Conservation (phyloP, 2,888 invertebrate species). For the Mechanitis messenoides region DNA sequence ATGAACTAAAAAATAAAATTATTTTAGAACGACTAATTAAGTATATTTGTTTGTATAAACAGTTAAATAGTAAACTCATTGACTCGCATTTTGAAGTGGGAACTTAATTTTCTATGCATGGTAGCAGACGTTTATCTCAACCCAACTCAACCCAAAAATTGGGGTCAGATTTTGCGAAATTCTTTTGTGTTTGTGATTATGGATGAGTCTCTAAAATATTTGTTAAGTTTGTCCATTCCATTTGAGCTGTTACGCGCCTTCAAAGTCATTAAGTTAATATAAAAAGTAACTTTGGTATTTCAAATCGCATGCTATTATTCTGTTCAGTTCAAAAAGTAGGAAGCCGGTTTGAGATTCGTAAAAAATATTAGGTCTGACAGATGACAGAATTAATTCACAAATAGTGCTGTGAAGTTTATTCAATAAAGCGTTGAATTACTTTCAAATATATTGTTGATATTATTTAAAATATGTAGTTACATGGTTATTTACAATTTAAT, state of each 20-base stretch:
- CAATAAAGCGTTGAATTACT: no score
- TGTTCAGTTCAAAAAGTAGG: constrained; percentile 19
- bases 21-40: constrained; percentile 4
- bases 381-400: no score
- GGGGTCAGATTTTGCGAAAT: constrained; percentile 18
- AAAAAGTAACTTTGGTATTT: constrained; percentile 15
- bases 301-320: constrained; percentile 31
- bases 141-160: constrained; percentile 12
- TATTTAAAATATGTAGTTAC: neutral
- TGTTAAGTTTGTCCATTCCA: neutral
- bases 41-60: constrained; percentile 8
- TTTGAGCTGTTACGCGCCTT: neutral
- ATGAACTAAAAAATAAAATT: no score
- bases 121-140: constrained; percentile 14
- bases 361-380: constrained; percentile 20
- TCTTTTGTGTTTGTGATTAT: constrained; percentile 18
- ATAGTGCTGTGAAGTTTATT: no score
- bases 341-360: constrained; percentile 25
- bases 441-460: no score
- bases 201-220: constrained; percentile 7
- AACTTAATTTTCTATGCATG: constrained; percentile 25
- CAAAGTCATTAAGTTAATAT: constrained; percentile 1
- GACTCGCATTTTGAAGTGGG: constrained; percentile 17
- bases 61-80: constrained; percentile 14
- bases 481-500: no score